Percentiles rank a stretch among this genome's conserved stretches.
Conservation (phyloP, 1,140 invertebrate genomes). For the Aethina tumida region DNA sequence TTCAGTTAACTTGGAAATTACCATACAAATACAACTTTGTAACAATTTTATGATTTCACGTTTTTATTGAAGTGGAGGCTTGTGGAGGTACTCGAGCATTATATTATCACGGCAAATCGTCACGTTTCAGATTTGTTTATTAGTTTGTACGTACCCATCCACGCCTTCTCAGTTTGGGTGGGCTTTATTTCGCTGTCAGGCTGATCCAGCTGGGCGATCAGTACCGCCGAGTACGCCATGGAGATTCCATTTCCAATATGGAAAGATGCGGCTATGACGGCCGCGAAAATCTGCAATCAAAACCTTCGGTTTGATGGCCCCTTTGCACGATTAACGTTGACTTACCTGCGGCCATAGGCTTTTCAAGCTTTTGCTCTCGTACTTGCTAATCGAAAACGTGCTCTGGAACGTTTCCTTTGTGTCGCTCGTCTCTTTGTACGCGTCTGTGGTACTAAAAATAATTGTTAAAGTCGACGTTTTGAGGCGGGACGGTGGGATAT, state of each 20-base stretch:
- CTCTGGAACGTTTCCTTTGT: too few relatives aligned
- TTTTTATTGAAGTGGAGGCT: conserved; percentile 4
- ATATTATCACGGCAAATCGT: not conserved
- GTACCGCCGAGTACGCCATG: conserved; percentile 46
- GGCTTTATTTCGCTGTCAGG: conserved; percentile 33
- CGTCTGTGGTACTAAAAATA: too few relatives aligned
- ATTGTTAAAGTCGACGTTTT: too few relatives aligned
- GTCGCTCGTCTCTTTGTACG: too few relatives aligned
- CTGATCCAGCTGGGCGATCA: conserved; percentile 44
- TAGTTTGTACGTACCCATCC: conserved; percentile 37
- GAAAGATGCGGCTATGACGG: conserved; percentile 42
- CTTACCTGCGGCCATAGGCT: too few relatives aligned
- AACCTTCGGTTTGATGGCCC: too few relatives aligned
- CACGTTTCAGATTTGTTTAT: not conserved
- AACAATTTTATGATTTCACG: conserved; percentile 1
- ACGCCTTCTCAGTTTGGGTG: conserved; percentile 38
- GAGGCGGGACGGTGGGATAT: too few relatives aligned
- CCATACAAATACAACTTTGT: not conserved
- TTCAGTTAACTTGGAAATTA: not conserved
- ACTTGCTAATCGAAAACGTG: too few relatives aligned
- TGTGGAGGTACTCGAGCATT: not conserved
- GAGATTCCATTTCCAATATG: conserved; percentile 46
- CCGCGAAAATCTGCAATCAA: conserved; percentile 40
- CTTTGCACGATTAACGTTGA: too few relatives aligned
- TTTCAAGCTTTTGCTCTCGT: too few relatives aligned